These are phyloP conservation scores for Halcyon malimbica DNA, from an alignment of 2,113 vertebrate genomes.

Conservation along the genomic window DNA sequence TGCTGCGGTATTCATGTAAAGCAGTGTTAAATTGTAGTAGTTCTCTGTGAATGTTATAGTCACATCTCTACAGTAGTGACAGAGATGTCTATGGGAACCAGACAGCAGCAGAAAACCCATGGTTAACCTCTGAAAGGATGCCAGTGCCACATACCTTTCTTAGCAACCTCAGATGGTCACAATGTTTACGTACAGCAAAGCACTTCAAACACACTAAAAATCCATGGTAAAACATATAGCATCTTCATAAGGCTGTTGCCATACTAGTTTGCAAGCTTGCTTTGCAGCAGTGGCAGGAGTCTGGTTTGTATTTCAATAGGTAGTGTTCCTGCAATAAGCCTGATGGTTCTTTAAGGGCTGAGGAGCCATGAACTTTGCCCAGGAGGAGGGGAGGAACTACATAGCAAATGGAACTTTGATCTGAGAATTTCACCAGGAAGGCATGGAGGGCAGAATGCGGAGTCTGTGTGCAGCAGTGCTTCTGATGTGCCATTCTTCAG, in stretches of 20 bases:
- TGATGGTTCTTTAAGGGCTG: background rate
- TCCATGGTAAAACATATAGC: background rate
- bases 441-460: background rate
- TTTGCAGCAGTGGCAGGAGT: background rate
- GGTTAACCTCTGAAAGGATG: background rate
- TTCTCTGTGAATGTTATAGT: background rate
- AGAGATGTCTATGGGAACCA: background rate
- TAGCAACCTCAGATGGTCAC: background rate
- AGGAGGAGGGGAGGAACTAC: background rate
- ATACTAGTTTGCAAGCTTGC: background rate
- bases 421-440: background rate
- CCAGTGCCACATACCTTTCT: background rate
- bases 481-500: background rate
- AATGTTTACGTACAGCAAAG: background rate
- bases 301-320: background rate
- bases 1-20: background rate
- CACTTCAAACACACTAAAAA: background rate
- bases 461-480: background rate
- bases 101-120: background rate
- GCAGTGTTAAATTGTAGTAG: background rate
- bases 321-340: background rate
- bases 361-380: background rate
- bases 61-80: background rate
- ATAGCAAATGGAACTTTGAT: background rate
- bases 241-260: background rate